These are phyloP conservation scores for Lepidothrix coronata DNA, from an alignment of 2,113 vertebrate genomes.

Conservation along the genomic window DNA sequence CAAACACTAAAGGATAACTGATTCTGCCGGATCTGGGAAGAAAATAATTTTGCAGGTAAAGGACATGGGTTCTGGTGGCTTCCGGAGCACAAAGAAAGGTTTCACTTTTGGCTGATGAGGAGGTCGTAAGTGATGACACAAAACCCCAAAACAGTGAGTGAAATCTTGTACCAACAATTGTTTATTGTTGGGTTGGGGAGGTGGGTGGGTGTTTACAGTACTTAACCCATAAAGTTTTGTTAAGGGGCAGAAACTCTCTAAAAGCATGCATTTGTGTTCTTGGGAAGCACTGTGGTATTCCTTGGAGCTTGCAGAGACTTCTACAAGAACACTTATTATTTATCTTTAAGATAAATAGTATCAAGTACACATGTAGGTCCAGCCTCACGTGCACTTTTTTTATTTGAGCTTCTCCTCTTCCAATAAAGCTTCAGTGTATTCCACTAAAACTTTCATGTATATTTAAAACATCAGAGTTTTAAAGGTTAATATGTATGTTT, in stretches of 20 bases:
- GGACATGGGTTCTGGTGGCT: neutral
- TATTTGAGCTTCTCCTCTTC: neutral
- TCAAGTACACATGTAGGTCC: neutral
- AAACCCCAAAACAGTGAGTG: neutral
- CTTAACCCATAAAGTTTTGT: neutral
- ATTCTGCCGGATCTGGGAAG: neutral
- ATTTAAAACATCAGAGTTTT: neutral
- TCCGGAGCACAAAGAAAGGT: neutral
- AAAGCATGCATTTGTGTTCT: neutral
- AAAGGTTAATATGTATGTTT: neutral
- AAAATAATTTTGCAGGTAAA: neutral
- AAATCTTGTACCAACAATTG: neutral
- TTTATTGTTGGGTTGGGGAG: neutral
- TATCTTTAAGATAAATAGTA: neutral
- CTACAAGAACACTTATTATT: neutral
- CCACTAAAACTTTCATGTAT: neutral
- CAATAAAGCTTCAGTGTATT: neutral
- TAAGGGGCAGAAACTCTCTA: neutral
- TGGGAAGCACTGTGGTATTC: neutral
- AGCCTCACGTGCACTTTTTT: neutral
- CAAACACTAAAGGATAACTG: neutral
- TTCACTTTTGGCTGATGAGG: neutral
- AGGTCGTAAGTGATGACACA: neutral
- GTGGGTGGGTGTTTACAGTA: neutral
- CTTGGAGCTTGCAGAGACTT: neutral